These are phyloP conservation scores for Chaetogeoica ovagalla DNA, from an alignment of 2,888 invertebrate genomes.

Conservation along the genomic window DNA sequence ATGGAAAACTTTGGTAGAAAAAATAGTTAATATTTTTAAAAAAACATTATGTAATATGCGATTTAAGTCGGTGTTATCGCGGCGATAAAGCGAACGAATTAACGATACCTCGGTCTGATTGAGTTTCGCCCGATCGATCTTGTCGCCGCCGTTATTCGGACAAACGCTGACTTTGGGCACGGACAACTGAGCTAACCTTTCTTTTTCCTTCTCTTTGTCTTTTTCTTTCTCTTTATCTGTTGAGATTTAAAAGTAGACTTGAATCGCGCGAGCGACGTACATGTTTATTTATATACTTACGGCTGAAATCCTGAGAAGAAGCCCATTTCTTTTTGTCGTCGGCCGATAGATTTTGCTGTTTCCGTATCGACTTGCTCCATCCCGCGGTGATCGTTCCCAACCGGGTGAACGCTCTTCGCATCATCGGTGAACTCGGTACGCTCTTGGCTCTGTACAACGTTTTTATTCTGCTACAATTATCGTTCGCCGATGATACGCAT, in stretches of 20 bases:
- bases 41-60: too few relatives aligned
- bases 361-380: constrained; percentile 85
- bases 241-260: not conserved
- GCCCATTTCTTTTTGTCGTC: constrained; percentile 92
- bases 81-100: too few relatives aligned
- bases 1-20: constrained; percentile 75
- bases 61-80: not conserved
- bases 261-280: too few relatives aligned
- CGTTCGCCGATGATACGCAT: not conserved
- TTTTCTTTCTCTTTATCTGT: constrained; percentile 76
- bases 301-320: constrained; percentile 81
- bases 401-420: constrained; percentile 87
- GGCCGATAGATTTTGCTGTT: constrained; percentile 73
- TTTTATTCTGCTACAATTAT: not conserved
- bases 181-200: constrained; percentile 72
- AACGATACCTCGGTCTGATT: constrained; percentile 81
- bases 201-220: constrained; percentile 79
- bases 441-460: constrained; percentile 74
- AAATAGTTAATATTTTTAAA: not conserved
- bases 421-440: constrained; percentile 92
- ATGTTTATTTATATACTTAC: not conserved
- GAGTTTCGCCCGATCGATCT: constrained; percentile 87
- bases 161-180: constrained; percentile 88
- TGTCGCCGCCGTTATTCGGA: constrained; percentile 78
- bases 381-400: constrained; percentile 87